A percentile compares a stretch with the other conserved stretches of the same genome.
phyloP scores from a whole-genome alignment of 1,140 invertebrate genomes.

The Zaprionus vittiger region DNA sequence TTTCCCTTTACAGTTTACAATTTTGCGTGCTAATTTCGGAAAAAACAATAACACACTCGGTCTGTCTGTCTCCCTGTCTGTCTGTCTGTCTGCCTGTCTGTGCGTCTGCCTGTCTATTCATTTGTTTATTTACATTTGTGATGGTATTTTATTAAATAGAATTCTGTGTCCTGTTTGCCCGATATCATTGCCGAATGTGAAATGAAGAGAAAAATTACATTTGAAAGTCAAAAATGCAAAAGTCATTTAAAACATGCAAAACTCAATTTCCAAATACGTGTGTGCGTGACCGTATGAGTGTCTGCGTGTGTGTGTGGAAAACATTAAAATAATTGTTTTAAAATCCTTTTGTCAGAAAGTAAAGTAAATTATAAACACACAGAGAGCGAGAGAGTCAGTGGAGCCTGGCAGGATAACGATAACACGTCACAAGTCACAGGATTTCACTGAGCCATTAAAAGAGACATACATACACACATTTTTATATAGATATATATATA shows the following conservation, averaged over 20 bases:
- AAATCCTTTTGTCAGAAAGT: slow-evolving; percentile 83
- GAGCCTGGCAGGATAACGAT: slow-evolving; percentile 67
- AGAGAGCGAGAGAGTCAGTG: slow-evolving; percentile 50
- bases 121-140: slow-evolving; percentile 70
- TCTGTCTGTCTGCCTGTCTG: neutral
- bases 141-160: slow-evolving; percentile 76
- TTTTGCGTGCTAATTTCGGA: slow-evolving; percentile 52
- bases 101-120: slow-evolving; percentile 6
- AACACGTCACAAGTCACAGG: slow-evolving; percentile 77
- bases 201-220: slow-evolving; percentile 82
- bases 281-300: slow-evolving; percentile 8
- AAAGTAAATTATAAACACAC: slow-evolving; percentile 83
- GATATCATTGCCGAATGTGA: slow-evolving; percentile 69
- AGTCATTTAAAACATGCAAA: slow-evolving; percentile 71
- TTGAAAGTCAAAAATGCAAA: slow-evolving; percentile 82
- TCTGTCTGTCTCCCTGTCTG: neutral
- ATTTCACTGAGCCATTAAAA: slow-evolving; percentile 74
- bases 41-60: slow-evolving; percentile 41
- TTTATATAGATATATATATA: neutral
- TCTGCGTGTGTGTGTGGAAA: slow-evolving; percentile 55
- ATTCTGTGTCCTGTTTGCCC: slow-evolving; percentile 61
- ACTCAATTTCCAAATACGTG: slow-evolving; percentile 67
- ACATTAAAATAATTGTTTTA: slow-evolving; percentile 83
- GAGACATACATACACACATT: slow-evolving; percentile 11
- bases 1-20: slow-evolving; percentile 43